Conservation (phyloP, 2,888 invertebrate species). For the Coecobrya sp. region DNA sequence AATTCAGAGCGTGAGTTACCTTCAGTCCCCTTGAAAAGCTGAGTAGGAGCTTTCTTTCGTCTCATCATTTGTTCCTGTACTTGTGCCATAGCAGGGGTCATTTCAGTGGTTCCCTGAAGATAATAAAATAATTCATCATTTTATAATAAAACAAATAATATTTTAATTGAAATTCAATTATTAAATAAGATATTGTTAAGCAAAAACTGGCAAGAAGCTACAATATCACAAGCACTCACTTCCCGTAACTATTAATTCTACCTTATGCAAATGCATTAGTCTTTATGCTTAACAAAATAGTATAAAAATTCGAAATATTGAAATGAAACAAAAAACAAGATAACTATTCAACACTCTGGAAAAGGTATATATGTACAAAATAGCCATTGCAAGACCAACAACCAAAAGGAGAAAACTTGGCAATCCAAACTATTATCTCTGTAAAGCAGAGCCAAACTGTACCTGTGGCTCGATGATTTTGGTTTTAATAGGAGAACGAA, state of each 20-base stretch:
- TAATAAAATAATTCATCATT: too few species aligned
- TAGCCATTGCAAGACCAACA: background rate
- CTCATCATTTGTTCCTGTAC: constrained; percentile 82
- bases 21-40: constrained; percentile 66
- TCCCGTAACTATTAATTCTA: constrained; percentile 4
- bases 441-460: constrained; percentile 36
- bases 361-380: background rate
- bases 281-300: too few species aligned
- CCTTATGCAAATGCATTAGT: too few species aligned
- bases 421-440: constrained; percentile 29
- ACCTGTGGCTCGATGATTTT: constrained; percentile 79
- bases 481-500: constrained; percentile 83
- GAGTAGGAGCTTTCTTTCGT: constrained; percentile 76
- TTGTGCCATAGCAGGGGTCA: constrained; percentile 83
- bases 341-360: background rate
- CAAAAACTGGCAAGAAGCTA: constrained; percentile 6
- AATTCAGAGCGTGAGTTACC: too few species aligned
- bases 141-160: too few species aligned
- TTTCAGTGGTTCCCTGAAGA: constrained; percentile 79
- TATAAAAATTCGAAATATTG: too few species aligned
- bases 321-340: too few species aligned
- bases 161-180: too few species aligned
- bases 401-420: background rate
- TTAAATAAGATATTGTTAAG: background rate
- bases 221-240: constrained; percentile 38